Evolutionary conservation across 2,113 vertebrate genomes (phyloP).

Genomic region (Sitta europaea): DNA sequence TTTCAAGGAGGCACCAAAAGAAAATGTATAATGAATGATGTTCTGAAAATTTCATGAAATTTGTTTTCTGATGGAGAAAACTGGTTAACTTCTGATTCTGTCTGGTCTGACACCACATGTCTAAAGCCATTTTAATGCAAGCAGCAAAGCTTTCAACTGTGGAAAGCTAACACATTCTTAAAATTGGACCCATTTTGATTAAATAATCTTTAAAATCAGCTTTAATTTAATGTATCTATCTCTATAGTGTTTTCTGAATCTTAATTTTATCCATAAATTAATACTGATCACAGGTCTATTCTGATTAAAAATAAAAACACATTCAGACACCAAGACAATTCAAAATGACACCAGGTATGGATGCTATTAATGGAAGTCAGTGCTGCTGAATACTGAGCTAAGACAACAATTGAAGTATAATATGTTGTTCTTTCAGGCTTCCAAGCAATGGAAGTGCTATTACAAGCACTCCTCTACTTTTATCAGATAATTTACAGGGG

Average conservation of each 20-base stretch:
- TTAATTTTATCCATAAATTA: not conserved
- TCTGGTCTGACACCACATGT: not conserved
- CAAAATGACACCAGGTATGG: not conserved
- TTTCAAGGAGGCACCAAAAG: not conserved
- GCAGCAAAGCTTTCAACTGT: not conserved
- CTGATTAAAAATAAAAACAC: not conserved
- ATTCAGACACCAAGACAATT: not conserved
- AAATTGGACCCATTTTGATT: not conserved
- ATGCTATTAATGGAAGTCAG: not conserved
- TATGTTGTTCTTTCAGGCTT: not conserved
- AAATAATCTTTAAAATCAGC: not conserved
- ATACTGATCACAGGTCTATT: not conserved
- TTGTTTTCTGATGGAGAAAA: not conserved
- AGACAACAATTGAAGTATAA: not conserved
- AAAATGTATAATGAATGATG: slow-evolving; percentile 20
- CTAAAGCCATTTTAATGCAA: not conserved
- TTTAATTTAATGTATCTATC: not conserved
- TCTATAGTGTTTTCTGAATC: not conserved
- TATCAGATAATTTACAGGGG: not conserved
- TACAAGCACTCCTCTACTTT: not conserved
- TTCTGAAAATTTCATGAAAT: slow-evolving; percentile 30
- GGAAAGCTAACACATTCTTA: not conserved
- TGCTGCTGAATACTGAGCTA: not conserved
- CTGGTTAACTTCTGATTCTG: not conserved
- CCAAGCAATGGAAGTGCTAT: not conserved